phyloP scores from a whole-genome alignment of 1,140 invertebrate species.

The Drosophila yakuba region DNA sequence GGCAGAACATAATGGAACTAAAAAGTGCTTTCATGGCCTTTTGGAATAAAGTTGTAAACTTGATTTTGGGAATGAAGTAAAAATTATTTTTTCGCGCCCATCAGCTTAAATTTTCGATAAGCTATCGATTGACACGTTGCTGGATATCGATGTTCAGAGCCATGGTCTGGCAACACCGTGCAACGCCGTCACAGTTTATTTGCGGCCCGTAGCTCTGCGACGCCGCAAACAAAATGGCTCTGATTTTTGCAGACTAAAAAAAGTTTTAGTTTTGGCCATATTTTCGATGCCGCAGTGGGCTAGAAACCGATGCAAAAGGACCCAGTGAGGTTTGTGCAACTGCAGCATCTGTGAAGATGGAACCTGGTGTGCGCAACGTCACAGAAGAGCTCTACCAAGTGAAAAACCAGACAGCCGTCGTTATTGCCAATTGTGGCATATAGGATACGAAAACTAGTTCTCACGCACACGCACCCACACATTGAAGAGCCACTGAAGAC shows the following conservation, averaged over 20 bases:
- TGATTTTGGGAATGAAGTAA: neutral
- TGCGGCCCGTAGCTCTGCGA: slow-evolving; percentile 1
- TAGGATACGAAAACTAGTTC: slow-evolving; percentile 71
- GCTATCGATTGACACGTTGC: neutral
- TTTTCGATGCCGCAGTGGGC: neutral
- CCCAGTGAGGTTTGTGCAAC: slow-evolving; percentile 5
- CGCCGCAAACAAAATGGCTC: slow-evolving; percentile 77
- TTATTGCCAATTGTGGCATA: slow-evolving; percentile 41
- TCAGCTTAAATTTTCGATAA: neutral
- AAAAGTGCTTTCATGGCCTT: no score
- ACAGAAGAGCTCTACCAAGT: slow-evolving; percentile 15
- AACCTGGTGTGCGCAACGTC: neutral
- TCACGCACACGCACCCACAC: slow-evolving; percentile 43
- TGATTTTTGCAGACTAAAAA: slow-evolving; percentile 66
- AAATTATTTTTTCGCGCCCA: neutral
- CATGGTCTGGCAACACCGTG: neutral
- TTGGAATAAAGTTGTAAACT: neutral
- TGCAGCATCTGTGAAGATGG: slow-evolving; percentile 20
- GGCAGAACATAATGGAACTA: no score
- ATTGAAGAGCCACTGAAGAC: slow-evolving; percentile 9
- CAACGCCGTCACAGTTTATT: slow-evolving; percentile 4
- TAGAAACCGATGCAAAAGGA: slow-evolving; percentile 19
- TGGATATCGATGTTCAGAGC: neutral
- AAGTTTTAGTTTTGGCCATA: slow-evolving; percentile 16
- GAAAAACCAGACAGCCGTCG: slow-evolving; percentile 22